Percentiles rank a stretch among this genome's conserved stretches.
Conservation (phyloP, 2,888 invertebrate species). For the Lissonota sp. region DNA sequence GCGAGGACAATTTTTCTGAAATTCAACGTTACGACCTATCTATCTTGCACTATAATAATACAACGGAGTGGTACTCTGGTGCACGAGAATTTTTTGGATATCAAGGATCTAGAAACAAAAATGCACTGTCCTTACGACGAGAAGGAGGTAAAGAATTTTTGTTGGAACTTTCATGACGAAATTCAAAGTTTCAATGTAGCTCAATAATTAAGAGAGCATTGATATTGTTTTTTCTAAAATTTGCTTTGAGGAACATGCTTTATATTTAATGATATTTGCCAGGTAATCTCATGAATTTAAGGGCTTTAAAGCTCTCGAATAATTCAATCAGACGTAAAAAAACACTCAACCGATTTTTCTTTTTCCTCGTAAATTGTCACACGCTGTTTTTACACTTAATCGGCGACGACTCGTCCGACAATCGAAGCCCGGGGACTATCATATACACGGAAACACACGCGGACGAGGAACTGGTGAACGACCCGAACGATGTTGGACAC, state of each 20-base stretch:
- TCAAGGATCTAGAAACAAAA: too few species aligned
- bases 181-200: too few species aligned
- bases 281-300: background rate
- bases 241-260: too few species aligned
- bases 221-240: too few species aligned
- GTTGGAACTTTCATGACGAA: too few species aligned
- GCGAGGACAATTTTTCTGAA: constrained; percentile 57
- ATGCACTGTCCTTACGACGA: too few species aligned
- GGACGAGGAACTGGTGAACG: constrained; percentile 60
- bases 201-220: too few species aligned
- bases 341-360: background rate
- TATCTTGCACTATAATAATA: constrained; percentile 24
- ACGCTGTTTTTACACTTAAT: background rate
- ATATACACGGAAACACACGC: constrained; percentile 53
- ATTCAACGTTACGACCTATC: constrained; percentile 44
- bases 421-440: constrained; percentile 18
- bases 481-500: constrained; percentile 58
- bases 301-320: background rate
- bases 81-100: background rate
- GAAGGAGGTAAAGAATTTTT: too few species aligned
- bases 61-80: constrained; percentile 12
- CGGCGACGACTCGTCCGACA: constrained; percentile 5
- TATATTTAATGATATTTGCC: background rate
- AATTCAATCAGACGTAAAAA: background rate
- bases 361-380: background rate